Conservation (phyloP, 2,888 invertebrate species). For the Caenorhabditis drosophilae region DNA sequence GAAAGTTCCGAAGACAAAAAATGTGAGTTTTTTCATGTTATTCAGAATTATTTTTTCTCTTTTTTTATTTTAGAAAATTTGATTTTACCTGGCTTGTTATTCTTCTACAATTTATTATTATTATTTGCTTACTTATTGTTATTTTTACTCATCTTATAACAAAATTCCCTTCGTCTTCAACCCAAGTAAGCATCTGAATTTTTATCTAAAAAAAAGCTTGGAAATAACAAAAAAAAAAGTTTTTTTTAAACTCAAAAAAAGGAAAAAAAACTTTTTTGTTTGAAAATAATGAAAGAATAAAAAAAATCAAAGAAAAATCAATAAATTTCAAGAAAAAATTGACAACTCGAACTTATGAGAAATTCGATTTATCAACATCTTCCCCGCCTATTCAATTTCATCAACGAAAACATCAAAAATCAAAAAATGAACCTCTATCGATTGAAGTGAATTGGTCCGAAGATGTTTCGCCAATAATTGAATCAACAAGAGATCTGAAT, state of each 20-base stretch:
- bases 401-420: not conserved
- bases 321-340: constrained; percentile 1
- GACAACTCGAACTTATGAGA: constrained; percentile 24
- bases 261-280: too few species aligned
- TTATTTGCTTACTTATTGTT: constrained; percentile 20
- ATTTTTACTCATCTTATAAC: constrained; percentile 24
- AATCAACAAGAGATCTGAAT: too few species aligned
- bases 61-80: constrained; percentile 13
- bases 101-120: constrained; percentile 26
- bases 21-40: too few species aligned
- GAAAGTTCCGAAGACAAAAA: too few species aligned
- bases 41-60: too few species aligned
- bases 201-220: constrained; percentile 6
- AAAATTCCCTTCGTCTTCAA: constrained; percentile 6
- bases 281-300: too few species aligned
- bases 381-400: constrained; percentile 16
- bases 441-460: not conserved
- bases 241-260: too few species aligned
- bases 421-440: not conserved
- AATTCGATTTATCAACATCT: constrained; percentile 21
- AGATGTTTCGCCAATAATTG: too few species aligned
- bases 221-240: not conserved
- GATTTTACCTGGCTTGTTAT: constrained; percentile 34
- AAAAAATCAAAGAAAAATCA: too few species aligned
- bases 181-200: not conserved